Evolutionary conservation across 2,797 vertebrate species (phyloP), one percentile per base, ranked within the genome.

Genomic region (Rhincodon typus): DNA sequence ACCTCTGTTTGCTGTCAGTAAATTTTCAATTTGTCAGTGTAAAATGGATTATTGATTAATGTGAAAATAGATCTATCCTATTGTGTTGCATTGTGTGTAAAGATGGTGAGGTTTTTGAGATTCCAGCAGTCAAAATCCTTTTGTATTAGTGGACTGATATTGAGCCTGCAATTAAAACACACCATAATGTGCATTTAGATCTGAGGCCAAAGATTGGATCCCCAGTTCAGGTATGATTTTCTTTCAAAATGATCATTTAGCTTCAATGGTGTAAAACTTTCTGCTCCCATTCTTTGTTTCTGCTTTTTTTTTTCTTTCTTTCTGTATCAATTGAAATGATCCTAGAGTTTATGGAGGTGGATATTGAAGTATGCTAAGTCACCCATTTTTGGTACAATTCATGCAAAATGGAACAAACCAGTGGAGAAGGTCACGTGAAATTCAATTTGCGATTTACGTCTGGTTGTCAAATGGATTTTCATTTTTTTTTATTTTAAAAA

Each of bases 211-310:
- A 17, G 53, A 30, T 0, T 90, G 0, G 87, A 90, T 19, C 53
- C 53, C 57, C 62, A 2, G 50, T 90, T 90, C 34, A 30, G 62
- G 15, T 90, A n/a, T 90, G 30, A n/a, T 90, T 90, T 62, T 27
- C 50, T 90, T 57, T 90, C 87, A 90, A 90, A 90, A 57, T 90
- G 53, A 62, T 90, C 13, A 62, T 90, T 88, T 62, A 90, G 15
- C 77, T 17, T 17, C 42, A 12, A n/a, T 38, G 74, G 74, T 38
- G 74, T 79, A 38, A n/a, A 79, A 15, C 74, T 79, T 79, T 38
- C 34, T 38, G n/a, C n/a, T n/a, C n/a, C n/a, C n/a, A n/a, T n/a
- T n/a, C n/a, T n/a, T n/a, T 30, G 6, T 74, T 10, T 74, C 70
- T 25, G 70, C 72, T 30, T 74, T 77, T n/a, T n/a, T 1, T 77